Conservation (phyloP, 2,113 vertebrate species). For the Talpa occidentalis region DNA sequence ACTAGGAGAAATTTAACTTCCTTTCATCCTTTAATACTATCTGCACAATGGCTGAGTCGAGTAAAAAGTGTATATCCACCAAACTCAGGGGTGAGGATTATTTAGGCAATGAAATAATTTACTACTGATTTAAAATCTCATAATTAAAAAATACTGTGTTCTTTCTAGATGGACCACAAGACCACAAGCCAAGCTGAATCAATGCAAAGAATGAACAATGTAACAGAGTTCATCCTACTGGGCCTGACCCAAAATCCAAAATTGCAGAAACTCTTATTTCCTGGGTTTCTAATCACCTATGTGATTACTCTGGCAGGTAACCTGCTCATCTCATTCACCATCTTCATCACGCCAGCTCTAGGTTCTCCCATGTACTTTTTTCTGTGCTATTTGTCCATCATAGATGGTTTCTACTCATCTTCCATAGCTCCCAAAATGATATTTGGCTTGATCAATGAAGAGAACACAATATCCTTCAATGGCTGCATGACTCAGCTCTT, state of each 20-base stretch:
- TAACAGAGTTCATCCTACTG: background rate
- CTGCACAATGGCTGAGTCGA: background rate
- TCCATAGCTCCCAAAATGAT: slow-evolving; percentile 59
- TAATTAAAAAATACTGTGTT: background rate
- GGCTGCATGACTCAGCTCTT: slow-evolving; percentile 70
- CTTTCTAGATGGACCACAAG: background rate
- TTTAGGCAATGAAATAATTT: background rate
- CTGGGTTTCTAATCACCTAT: background rate
- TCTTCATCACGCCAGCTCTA: slow-evolving; percentile 31
- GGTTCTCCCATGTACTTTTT: slow-evolving; percentile 57
- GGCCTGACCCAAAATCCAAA: slow-evolving; percentile 38
- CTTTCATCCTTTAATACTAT: background rate
- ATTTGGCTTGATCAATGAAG: slow-evolving; percentile 49
- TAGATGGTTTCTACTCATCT: slow-evolving; percentile 52
- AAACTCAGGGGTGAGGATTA: background rate
- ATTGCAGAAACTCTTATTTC: background rate
- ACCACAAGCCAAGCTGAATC: background rate
- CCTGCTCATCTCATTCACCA: background rate
- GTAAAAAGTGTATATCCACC: background rate
- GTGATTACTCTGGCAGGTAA: slow-evolving; percentile 42
- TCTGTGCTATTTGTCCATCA: slow-evolving; percentile 40
- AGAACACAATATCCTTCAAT: slow-evolving; percentile 57
- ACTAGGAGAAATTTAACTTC: background rate
- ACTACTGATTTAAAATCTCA: background rate
- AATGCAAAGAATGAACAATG: background rate